A percentile compares a stretch with the other conserved stretches of the same genome.
Conservation (phyloP, 2,888 invertebrate species). For the Lochmaea capreae region DNA sequence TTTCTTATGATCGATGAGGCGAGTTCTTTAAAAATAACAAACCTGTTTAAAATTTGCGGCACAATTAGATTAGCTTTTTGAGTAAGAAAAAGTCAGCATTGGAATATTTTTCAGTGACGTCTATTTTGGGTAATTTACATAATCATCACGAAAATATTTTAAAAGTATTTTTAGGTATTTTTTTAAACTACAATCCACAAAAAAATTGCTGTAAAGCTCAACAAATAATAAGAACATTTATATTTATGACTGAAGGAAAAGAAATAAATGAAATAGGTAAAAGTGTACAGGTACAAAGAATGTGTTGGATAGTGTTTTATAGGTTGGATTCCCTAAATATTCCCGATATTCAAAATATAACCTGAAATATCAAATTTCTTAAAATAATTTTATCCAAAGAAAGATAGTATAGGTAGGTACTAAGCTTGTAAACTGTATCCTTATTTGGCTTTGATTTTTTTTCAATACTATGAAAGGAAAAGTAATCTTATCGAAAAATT, state of each 20-base stretch:
- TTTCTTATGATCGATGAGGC: conserved; percentile 58
- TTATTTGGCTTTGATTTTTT: conserved; percentile 13
- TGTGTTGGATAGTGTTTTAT: too few species aligned
- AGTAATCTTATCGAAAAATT: conserved; percentile 38
- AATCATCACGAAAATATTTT: too few species aligned
- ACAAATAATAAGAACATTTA: too few species aligned
- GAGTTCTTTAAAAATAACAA: conserved; percentile 56
- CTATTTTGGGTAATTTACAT: background rate
- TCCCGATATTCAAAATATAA: too few species aligned
- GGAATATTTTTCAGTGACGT: background rate
- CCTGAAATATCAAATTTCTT: background rate
- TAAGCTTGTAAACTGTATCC: background rate
- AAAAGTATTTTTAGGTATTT: background rate
- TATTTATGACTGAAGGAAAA: too few species aligned
- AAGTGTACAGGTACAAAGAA: too few species aligned
- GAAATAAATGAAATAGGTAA: too few species aligned
- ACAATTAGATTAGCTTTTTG: conserved; percentile 53
- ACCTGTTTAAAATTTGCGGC: conserved; percentile 54
- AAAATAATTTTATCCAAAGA: background rate
- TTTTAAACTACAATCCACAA: too few species aligned
- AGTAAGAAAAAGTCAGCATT: conserved; percentile 36
- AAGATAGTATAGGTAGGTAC: background rate
- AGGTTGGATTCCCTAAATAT: too few species aligned
- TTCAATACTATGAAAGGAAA: background rate
- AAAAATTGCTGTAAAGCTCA: too few species aligned